phyloP scores from a whole-genome alignment of 2,113 vertebrate species.

The Gobiocypris rarus region DNA sequence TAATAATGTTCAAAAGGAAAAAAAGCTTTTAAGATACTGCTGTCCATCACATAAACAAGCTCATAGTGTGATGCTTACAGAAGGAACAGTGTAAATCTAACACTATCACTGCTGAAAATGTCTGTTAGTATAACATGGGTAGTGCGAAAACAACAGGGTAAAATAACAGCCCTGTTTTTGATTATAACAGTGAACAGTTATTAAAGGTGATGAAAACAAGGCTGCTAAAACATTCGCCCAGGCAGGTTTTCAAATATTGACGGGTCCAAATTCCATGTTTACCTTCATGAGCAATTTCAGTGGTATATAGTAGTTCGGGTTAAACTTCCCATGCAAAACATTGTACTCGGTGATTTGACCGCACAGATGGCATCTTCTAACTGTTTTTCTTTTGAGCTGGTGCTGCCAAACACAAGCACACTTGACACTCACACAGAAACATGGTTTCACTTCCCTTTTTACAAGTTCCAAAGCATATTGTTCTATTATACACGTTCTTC shows the following conservation, averaged over 20 bases:
- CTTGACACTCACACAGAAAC: not conserved
- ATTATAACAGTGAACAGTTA: not conserved
- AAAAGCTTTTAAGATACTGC: not conserved
- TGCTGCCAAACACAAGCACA: not conserved
- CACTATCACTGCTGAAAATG: not conserved
- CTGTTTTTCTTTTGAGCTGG: not conserved
- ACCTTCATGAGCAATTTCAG: not conserved
- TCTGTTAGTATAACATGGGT: not conserved
- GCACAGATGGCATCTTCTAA: not conserved
- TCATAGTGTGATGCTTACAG: not conserved
- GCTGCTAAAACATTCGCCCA: not conserved
- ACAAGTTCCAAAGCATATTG: too few relatives aligned
- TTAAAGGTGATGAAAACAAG: constrained; percentile 12
- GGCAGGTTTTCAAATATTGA: constrained; percentile 22
- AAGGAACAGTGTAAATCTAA: not conserved
- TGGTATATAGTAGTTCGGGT: not conserved
- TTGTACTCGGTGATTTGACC: not conserved
- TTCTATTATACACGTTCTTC: not conserved
- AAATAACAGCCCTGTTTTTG: not conserved
- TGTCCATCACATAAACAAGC: constrained; percentile 18
- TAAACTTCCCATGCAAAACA: not conserved
- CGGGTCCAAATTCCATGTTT: constrained; percentile 30
- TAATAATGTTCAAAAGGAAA: not conserved
- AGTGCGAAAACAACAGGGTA: not conserved
- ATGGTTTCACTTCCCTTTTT: not conserved